Percentiles rank a stretch among this genome's conserved stretches.
Conservation (phyloP, 2,113 vertebrate species). For the Brienomyrus longianalis region DNA sequence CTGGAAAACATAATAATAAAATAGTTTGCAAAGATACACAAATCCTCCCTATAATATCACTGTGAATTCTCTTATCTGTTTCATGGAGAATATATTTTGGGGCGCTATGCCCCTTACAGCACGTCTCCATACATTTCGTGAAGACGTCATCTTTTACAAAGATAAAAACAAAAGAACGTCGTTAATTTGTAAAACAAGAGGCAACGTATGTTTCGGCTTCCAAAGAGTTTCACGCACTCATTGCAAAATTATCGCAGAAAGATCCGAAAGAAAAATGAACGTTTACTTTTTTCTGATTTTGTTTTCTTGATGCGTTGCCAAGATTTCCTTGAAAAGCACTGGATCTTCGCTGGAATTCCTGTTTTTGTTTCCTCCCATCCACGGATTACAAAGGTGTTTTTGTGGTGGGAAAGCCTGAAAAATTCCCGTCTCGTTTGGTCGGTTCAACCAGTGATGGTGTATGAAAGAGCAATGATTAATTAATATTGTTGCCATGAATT, state of each 20-base stretch:
- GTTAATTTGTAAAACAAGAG: neutral
- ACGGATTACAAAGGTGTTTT: conserved; percentile 15
- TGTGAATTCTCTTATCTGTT: neutral
- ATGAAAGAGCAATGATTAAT: conserved; percentile 44
- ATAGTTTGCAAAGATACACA: neutral
- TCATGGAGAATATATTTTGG: neutral
- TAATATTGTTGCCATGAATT: conserved; percentile 54
- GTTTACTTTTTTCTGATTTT: neutral
- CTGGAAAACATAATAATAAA: neutral
- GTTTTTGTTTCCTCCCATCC: neutral
- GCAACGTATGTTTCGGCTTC: neutral
- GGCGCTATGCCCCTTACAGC: neutral
- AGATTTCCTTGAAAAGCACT: neutral
- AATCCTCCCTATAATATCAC: neutral
- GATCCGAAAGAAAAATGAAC: neutral
- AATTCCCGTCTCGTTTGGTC: conserved; percentile 22
- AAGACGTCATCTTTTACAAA: neutral
- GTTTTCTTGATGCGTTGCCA: neutral
- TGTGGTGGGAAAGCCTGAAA: conserved; percentile 6
- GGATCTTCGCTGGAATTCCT: conserved; percentile 8
- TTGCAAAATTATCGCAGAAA: neutral
- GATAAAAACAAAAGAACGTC: neutral
- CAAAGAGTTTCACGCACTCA: neutral
- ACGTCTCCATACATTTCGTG: neutral
- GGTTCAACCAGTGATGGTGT: conserved; percentile 28